A percentile compares a stretch with the other conserved stretches of the same genome.
Evolutionary conservation across 92 coral and sea anemone species (phyloP).

Genomic region (Siderastrea siderea): DNA sequence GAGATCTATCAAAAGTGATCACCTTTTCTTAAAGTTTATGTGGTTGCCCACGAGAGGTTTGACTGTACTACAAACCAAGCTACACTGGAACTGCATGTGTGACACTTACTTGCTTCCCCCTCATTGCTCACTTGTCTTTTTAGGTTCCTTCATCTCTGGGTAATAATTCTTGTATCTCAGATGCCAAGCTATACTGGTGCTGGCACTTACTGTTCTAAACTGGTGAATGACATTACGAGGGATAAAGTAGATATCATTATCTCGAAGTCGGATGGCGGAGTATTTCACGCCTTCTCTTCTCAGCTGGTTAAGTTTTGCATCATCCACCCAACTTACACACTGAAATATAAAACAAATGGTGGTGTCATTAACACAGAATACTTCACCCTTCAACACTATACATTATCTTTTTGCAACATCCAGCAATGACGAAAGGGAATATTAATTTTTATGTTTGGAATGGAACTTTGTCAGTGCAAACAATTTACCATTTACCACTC

Average conservation of each 20-base stretch:
- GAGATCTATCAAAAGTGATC: too few relatives aligned
- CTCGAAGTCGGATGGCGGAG: constrained; percentile 82
- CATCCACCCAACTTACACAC: constrained; percentile 99
- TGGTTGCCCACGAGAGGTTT: too few relatives aligned
- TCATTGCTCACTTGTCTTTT: constrained; percentile 7
- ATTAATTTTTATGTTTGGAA: too few relatives aligned
- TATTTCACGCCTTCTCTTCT: constrained; percentile 93
- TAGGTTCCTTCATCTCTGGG: constrained; percentile 65
- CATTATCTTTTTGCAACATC: background rate
- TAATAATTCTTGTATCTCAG: constrained; percentile 96
- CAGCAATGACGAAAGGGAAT: too few relatives aligned
- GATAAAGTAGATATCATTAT: constrained; percentile 97
- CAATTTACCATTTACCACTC: too few relatives aligned
- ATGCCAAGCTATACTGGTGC: constrained; percentile 99
- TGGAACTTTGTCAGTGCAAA: too few relatives aligned
- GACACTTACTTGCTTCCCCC: background rate
- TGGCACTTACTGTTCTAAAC: constrained; percentile 95
- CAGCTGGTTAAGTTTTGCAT: constrained; percentile 96
- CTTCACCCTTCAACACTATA: background rate
- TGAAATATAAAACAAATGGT: constrained; percentile 18
- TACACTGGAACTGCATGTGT: background rate
- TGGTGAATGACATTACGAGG: constrained; percentile 98
- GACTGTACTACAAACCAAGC: too few relatives aligned
- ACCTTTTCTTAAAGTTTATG: too few relatives aligned
- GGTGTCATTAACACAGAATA: background rate